A percentile compares a stretch with the other conserved stretches of the same genome.
Conservation (phyloP, 2,113 vertebrate genomes). For the Pterocles burchelli region DNA sequence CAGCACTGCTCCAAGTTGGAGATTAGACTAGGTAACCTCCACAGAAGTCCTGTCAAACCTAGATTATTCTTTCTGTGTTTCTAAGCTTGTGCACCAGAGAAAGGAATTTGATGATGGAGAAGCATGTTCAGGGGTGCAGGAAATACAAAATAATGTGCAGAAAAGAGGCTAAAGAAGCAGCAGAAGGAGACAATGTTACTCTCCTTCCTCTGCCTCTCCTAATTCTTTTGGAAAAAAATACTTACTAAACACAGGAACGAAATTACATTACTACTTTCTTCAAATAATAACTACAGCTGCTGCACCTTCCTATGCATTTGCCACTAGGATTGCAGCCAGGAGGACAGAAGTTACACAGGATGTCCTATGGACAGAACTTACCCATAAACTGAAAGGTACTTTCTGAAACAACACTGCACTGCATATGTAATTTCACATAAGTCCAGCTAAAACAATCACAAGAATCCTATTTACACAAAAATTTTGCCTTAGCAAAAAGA, state of each 20-base stretch:
- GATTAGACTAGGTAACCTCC: neutral
- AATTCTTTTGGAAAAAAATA: neutral
- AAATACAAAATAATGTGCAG: neutral
- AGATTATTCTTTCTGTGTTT: neutral
- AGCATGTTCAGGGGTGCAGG: neutral
- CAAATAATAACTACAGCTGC: neutral
- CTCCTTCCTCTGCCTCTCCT: neutral
- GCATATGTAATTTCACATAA: neutral
- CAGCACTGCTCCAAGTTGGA: neutral
- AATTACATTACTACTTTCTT: neutral
- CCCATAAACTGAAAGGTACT: neutral
- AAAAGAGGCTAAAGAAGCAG: neutral
- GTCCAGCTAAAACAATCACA: neutral
- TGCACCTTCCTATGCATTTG: neutral
- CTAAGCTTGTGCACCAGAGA: neutral
- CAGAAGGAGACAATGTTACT: neutral
- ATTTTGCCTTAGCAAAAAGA: neutral
- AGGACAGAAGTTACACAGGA: neutral
- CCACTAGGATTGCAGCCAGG: neutral
- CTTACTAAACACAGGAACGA: neutral
- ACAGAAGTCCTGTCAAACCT: neutral
- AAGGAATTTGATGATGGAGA: neutral
- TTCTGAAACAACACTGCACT: neutral
- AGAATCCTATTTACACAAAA: neutral
- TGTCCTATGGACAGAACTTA: neutral